Conservation (phyloP, 2,113 vertebrate genomes). For the Progne subis region DNA sequence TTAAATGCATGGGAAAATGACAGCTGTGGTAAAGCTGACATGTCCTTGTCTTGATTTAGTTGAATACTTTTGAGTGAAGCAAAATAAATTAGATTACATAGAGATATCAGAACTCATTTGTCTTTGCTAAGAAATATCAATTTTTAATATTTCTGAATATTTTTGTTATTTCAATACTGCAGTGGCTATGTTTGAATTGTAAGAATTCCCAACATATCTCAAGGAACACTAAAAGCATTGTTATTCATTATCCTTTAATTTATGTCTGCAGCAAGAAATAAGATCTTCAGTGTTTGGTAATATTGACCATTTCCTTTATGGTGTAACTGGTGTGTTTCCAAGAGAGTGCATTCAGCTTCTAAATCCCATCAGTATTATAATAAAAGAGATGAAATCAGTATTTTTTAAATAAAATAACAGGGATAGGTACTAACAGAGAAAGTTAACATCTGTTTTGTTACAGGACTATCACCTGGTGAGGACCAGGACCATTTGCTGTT, state of each 20-base stretch:
- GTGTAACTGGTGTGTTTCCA: neutral
- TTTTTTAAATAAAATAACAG: neutral
- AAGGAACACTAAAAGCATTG: neutral
- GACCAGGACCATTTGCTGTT: neutral
- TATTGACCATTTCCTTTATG: slow-evolving; percentile 1
- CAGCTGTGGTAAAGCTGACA: neutral
- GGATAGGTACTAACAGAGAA: neutral
- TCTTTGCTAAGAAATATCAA: neutral
- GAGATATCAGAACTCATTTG: neutral
- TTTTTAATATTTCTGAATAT: slow-evolving; percentile 32
- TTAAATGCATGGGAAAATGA: neutral
- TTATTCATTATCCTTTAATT: slow-evolving; percentile 43
- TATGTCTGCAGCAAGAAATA: slow-evolving; percentile 26
- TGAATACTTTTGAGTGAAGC: neutral
- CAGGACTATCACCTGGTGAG: neutral
- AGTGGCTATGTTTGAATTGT: neutral
- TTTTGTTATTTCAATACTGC: slow-evolving; percentile 4
- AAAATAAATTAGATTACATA: neutral
- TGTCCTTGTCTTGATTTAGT: neutral
- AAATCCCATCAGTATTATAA: neutral
- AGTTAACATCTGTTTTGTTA: neutral
- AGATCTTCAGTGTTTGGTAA: neutral
- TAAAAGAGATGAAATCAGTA: neutral
- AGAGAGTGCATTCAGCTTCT: neutral
- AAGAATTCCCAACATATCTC: slow-evolving; percentile 1